Evolutionary conservation across 1,140 invertebrate genomes (phyloP).

Genomic region (Atta cephalotes): DNA sequence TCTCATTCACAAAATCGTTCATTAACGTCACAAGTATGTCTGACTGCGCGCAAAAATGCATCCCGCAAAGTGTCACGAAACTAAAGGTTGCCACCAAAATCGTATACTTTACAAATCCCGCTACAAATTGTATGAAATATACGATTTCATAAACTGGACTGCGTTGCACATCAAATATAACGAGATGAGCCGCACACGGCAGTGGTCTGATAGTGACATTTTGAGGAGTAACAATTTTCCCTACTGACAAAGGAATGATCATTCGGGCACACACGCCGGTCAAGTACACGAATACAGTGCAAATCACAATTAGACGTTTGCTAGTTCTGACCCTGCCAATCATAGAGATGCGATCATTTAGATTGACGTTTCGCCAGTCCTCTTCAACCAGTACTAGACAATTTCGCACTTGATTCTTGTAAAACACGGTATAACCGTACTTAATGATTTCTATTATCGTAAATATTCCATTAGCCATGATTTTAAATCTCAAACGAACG

Average conservation of each 20-base stretch:
- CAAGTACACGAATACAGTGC: background rate
- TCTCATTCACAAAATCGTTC: slow-evolving; percentile 16
- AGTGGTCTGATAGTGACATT: slow-evolving; percentile 66
- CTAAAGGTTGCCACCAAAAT: slow-evolving; percentile 45
- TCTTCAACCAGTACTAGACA: background rate
- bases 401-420: slow-evolving; percentile 15
- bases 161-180: slow-evolving; percentile 55
- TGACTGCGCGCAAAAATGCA: slow-evolving; percentile 65
- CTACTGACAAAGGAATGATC: slow-evolving; percentile 62
- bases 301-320: slow-evolving; percentile 18
- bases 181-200: slow-evolving; percentile 32
- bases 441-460: background rate
- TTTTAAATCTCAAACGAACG: background rate
- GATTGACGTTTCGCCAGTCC: slow-evolving; percentile 3
- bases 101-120: slow-evolving; percentile 56
- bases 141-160: slow-evolving; percentile 70
- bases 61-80: slow-evolving; percentile 55
- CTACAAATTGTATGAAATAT: slow-evolving; percentile 20
- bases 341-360: background rate
- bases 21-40: slow-evolving; percentile 59
- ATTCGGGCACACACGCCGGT: slow-evolving; percentile 51
- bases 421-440: background rate
- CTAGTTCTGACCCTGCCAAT: background rate
- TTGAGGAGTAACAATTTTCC: slow-evolving; percentile 48
- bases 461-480: background rate